These are phyloP conservation scores for Drosophila acutilabella DNA, from an alignment of 2,888 invertebrate species.

Conservation along the genomic window DNA sequence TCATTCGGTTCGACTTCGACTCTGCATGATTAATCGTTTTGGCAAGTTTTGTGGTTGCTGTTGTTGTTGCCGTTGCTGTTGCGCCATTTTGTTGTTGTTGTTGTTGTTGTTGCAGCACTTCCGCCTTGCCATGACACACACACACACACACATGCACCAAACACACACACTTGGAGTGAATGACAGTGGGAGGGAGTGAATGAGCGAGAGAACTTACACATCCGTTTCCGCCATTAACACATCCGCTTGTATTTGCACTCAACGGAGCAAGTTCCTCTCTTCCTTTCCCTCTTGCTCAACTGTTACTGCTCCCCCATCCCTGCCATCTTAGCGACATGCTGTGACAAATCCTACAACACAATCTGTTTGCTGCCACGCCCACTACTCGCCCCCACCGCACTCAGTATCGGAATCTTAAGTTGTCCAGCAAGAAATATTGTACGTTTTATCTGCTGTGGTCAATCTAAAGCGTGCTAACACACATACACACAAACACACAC, in stretches of 20 bases:
- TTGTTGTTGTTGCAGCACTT: constrained; percentile 54
- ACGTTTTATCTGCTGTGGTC: constrained; percentile 52
- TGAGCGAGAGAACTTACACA: constrained; percentile 46
- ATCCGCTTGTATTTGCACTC: constrained; percentile 69
- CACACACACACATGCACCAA: constrained; percentile 23
- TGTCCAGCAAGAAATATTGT: constrained; percentile 67
- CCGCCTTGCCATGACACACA: constrained; percentile 28
- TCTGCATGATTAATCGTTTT: constrained; percentile 57
- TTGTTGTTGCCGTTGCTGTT: constrained; percentile 35
- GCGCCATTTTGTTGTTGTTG: constrained; percentile 26
- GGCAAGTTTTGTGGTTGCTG: constrained; percentile 20
- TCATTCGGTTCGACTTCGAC: constrained; percentile 35
- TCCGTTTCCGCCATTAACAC: constrained; percentile 77
- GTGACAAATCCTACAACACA: constrained; percentile 52
- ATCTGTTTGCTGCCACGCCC: constrained; percentile 44
- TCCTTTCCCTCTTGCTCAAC: neutral
- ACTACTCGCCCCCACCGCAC: neutral
- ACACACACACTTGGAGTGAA: constrained; percentile 17
- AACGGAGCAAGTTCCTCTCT: constrained; percentile 45
- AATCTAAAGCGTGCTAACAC: constrained; percentile 40
- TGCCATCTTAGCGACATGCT: constrained; percentile 20
- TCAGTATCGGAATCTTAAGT: constrained; percentile 39
- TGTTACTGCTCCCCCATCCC: neutral
- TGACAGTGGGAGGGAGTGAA: neutral
- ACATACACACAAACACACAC: constrained; percentile 8